phyloP scores from a whole-genome alignment of 37 sponge, comb jelly and placozoan genomes.

The Crambe crambe region DNA sequence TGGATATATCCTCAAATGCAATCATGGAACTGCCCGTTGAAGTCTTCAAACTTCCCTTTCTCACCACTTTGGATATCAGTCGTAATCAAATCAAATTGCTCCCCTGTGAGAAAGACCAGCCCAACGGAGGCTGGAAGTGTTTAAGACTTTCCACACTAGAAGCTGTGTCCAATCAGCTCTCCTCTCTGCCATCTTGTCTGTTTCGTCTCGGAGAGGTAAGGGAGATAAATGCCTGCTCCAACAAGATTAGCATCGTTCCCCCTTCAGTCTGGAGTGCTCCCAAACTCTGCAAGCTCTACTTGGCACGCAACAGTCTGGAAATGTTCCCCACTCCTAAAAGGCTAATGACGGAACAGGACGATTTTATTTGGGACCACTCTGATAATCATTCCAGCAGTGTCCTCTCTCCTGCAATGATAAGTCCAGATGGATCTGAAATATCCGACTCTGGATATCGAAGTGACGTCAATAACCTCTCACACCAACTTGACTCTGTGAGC shows the following conservation, averaged over 20 bases:
- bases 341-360: neutral
- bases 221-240: constrained; percentile 54
- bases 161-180: constrained; percentile 43
- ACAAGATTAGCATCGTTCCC: constrained; percentile 58
- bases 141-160: constrained; percentile 40
- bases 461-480: neutral
- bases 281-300: constrained; percentile 42
- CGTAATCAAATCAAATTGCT: constrained; percentile 55
- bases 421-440: neutral
- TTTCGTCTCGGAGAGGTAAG: constrained; percentile 65
- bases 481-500: constrained; percentile 3
- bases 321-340: constrained; percentile 34
- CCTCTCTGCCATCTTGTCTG: constrained; percentile 48
- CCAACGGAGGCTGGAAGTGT: constrained; percentile 68
- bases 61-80: constrained; percentile 63
- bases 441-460: constrained; percentile 22
- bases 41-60: constrained; percentile 63
- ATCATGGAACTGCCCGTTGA: constrained; percentile 70
- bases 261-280: constrained; percentile 68
- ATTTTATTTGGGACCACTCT: neutral
- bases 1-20: constrained; percentile 69
- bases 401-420: neutral
- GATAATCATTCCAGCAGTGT: neutral
- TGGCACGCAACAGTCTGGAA: constrained; percentile 54
- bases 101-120: constrained; percentile 19